These are phyloP conservation scores for Pluvialis apricaria DNA, from an alignment of 2,113 vertebrate species.

Conservation along the genomic window DNA sequence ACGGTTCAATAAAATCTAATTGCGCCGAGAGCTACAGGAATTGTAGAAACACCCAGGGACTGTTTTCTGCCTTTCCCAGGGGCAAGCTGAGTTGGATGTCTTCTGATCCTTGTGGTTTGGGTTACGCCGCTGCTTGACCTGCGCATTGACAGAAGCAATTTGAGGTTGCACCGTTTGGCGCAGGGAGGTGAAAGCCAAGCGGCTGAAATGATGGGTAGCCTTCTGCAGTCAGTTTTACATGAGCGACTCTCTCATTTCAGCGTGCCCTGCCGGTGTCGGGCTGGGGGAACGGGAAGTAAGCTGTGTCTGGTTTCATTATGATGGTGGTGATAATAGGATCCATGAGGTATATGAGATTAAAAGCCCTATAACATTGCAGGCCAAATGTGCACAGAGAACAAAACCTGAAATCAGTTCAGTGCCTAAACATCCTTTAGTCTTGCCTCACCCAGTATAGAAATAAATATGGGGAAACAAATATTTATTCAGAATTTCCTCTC, in stretches of 20 bases:
- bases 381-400: not conserved
- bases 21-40: not conserved
- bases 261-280: not conserved
- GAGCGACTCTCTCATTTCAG: conserved; percentile 54
- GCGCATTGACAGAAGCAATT: not conserved
- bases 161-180: not conserved
- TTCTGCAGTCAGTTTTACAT: conserved; percentile 10
- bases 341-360: not conserved
- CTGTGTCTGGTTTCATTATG: conserved; percentile 75
- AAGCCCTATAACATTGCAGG: not conserved
- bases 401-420: conserved; percentile 45
- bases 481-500: conserved; percentile 59
- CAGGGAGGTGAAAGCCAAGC: not conserved
- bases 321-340: conserved; percentile 19
- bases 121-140: not conserved
- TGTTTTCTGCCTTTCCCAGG: not conserved
- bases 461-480: conserved; percentile 58
- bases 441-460: conserved; percentile 49
- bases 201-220: not conserved
- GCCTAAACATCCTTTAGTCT: conserved; percentile 57
- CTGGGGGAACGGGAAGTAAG: conserved; percentile 61
- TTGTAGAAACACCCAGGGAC: not conserved
- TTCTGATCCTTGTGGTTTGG: not conserved
- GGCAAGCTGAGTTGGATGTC: not conserved
- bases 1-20: conserved; percentile 50